Evolutionary conservation across 1,140 invertebrate species (phyloP), one percentile per base, ranked within the genome.

Genomic region (Euglossa dilemma): DNA sequence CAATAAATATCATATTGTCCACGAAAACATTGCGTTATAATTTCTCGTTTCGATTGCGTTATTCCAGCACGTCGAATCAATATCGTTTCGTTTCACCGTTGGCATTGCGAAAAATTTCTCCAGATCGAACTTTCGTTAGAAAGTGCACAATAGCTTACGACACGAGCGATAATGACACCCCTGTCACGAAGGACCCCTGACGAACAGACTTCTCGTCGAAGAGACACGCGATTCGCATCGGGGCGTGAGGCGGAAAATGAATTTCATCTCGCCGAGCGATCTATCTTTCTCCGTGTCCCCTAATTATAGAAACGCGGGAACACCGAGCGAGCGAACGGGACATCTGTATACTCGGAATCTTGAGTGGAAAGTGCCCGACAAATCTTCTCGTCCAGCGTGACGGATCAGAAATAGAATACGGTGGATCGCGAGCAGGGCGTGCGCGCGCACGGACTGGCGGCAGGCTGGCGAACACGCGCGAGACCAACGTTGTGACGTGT

Each of bases 321-420:
- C 54, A 8, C 36, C 9, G 36, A 16, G 20, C 20, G 18, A 47
- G 52, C 18, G 18, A 11, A 36, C 50, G 0, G 20, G 18, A 64
- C 70, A 43, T 36, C 36, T 80, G 79, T 43, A 74, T 45, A 45
- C 43, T 59, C 25, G 76, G 23, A 9, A 50, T 72, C 56, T 63
- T 36, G 59, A 36, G 61, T 43, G 79, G 36, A 67, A 81, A 80
- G 57, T 73, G 71, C 52, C 73, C 61, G 66, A 45, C 70, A 75
- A 70, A 75, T 50, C 45, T 45, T 61, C 59, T 76, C 72, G 75
- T 83, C 69, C 70, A 79, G n/a, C 74, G 57, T 86, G 86, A 79
- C 70, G 45, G 82, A 83, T 86, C 85, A 85, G 85, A 82, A 79
- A 83, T 85, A 61, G 85, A 87, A 74, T 71, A 78, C 57, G 54